These are phyloP conservation scores for Paramormyrops kingsleyae DNA, from an alignment of 2,113 vertebrate species.

Conservation along the genomic window DNA sequence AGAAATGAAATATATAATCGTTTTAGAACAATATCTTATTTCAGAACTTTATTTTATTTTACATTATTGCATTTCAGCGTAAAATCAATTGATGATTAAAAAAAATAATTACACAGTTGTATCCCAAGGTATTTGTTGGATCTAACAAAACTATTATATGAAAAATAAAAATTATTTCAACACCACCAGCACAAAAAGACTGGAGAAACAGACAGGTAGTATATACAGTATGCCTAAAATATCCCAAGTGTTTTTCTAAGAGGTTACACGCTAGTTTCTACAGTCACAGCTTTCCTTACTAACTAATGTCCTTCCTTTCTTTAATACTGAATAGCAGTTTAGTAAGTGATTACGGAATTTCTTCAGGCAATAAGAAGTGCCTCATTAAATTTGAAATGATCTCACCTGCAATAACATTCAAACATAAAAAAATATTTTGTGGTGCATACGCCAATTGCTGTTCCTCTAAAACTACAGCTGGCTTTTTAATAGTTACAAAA, in stretches of 20 bases:
- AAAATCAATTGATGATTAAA: not conserved
- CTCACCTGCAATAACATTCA: slow-evolving; percentile 5
- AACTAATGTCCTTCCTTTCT: not conserved
- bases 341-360: not conserved
- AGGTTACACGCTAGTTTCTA: not conserved
- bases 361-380: not conserved
- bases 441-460: not conserved
- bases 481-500: not conserved
- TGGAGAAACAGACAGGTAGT: not conserved
- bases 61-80: not conserved
- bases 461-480: not conserved
- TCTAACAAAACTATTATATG: not conserved
- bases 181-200: not conserved
- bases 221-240: not conserved
- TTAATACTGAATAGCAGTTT: not conserved
- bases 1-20: not conserved
- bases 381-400: not conserved
- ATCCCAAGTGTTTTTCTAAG: not conserved
- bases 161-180: not conserved
- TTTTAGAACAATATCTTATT: not conserved
- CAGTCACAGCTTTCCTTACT: not conserved
- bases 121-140: not conserved
- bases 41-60: not conserved
- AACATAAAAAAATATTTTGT: not conserved
- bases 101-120: not conserved